Base-by-base conservation (phyloP, 2,888 invertebrate genomes). In the Athripsodes cinereus region DNA sequence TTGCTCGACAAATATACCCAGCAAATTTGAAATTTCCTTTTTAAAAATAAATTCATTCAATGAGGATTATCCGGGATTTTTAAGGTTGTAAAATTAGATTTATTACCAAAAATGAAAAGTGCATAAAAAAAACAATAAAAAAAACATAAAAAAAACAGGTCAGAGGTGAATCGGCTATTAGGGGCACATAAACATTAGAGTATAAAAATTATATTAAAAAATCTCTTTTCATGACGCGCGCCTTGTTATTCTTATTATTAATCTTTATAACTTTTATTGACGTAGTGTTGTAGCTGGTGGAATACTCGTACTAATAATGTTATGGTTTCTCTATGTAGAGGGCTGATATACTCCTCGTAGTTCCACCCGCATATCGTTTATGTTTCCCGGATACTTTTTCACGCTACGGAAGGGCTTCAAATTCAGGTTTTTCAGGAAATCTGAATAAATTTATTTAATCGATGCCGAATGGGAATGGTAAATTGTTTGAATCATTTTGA, bases 371-470 rank as follows among this genome's bases (percentile, higher is more conserved):
- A 35, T 53, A 44, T 16, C 22, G 22, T 11, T n/a, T 48, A 62
- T 78, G 74, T 55, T 47, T 16, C 64, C 74, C 75, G 72, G 62
- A 69, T 66, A 69, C 48, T 54, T 69, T 74, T 77, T 75, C 75
- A 76, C 75, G 75, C 74, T 73, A 72, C 71, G 72, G 73, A 76
- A 76, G 75, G 76, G 75, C 75, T 74, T 73, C 59, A 62, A 62
- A 60, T 63, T 63, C 59, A 61, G 60, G 53, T 52, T 63, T 61
- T 57, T 44, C 56, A 52, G 56, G 57, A 60, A 58, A 59, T 22
- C 50, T 57, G 53, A 59, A 61, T 8, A 19, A 47, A 47, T 20
- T 47, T 13, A n/a, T n/a, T n/a, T 5, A 40, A 40, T 40, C 40
- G 40, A 40, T 40, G 40, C 13, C 5, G 40, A 40, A 26, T 6